Base-by-base conservation (phyloP, 2,888 invertebrate species). In the Carcina quercana region DNA sequence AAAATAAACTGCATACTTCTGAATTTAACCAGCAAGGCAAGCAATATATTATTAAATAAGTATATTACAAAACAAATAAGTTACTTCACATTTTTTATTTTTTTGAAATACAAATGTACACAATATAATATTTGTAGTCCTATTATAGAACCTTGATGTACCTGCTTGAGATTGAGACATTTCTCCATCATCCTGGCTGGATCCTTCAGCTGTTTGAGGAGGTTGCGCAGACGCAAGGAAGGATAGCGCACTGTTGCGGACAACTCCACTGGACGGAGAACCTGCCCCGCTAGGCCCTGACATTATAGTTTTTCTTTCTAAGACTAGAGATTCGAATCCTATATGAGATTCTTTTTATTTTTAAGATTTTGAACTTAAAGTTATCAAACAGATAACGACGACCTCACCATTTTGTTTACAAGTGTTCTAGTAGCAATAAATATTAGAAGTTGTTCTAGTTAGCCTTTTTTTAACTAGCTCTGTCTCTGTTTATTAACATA, bases 201-300 rank as follows among this genome's bases (percentile, higher is more conserved):
- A 46, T 13, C 40, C 38, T 8, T 35, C 38, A 5, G 39, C 42
- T 35, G 56, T 45, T 37, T 42, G 45, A 20, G 59, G 38, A 6
- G 58, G 50, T 39, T 72, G 76, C 62, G 73, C 70, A 48, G 61
- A 53, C 61, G 71, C 65, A 53, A n/a, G 10, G 25, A 80, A 80
- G 10, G 71, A 63, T 11, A 80, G 38, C 1, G 73, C 80, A 40
- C 80, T 82, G 39, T 63, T 79, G 8, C 64, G 58, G 2, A 78
- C 64, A 2, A 80, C 63, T 3, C 78, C 78, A 7, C 58, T 38
- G 0, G 54, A 52, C 12, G 52, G 47, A 42, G 51, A 45, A n/a
- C 57, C 55, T 1, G 58, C 36, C 13, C 59, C 48, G 30, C 53
- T 63, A 2, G 53, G 37, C 24, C 48, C 53, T 1, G 71, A 66